phyloP scores from a whole-genome alignment of 1,140 invertebrate species.

The Physella acuta region DNA sequence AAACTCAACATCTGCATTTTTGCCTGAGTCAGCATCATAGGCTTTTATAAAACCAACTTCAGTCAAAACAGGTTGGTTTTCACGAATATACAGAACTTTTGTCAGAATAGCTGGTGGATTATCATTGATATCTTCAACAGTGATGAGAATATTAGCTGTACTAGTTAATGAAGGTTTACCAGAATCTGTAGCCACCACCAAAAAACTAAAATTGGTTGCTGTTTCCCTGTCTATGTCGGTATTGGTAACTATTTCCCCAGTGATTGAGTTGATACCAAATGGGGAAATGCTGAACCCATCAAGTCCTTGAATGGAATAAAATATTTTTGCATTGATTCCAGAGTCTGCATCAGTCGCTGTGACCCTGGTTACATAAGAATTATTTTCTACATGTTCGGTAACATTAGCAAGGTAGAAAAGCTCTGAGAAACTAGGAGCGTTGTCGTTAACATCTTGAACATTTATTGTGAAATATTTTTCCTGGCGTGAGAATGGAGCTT shows the following conservation, averaged over 20 bases:
- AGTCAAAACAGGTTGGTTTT: background rate
- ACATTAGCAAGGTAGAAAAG: background rate
- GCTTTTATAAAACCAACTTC: background rate
- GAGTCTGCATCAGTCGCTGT: constrained; percentile 5
- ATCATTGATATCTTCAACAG: constrained; percentile 8
- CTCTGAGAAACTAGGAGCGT: background rate
- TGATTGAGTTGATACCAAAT: background rate
- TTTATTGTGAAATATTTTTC: background rate
- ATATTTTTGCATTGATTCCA: background rate
- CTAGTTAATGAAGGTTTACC: background rate
- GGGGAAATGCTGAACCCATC: background rate
- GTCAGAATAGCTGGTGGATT: background rate
- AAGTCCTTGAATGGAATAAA: background rate
- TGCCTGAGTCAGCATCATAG: background rate
- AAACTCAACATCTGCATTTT: constrained; percentile 3
- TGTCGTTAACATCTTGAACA: constrained; percentile 3
- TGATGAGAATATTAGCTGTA: background rate
- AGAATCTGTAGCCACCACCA: background rate
- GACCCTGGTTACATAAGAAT: background rate
- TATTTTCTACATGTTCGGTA: background rate
- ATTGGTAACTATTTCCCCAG: constrained; percentile 1
- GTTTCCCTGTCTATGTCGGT: background rate
- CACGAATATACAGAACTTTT: background rate
- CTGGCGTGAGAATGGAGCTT: background rate
- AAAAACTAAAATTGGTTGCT: background rate